Evolutionary conservation across 2,888 invertebrate genomes (phyloP), one percentile per base, ranked within the genome.

Genomic region (Ischnura elegans): DNA sequence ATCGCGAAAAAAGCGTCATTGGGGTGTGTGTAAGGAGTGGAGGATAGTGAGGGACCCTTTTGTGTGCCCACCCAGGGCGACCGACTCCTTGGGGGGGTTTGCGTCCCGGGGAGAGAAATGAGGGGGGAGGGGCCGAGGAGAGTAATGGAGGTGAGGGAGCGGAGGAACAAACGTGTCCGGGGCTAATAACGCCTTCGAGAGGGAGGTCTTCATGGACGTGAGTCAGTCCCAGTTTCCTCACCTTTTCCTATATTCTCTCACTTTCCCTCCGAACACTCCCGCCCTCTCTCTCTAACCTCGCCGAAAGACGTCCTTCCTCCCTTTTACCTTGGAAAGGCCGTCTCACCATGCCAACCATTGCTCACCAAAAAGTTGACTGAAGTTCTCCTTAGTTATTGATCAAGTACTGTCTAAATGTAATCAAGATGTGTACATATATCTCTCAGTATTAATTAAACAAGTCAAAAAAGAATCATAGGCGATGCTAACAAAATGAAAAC

Each of bases 181-280:
- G 76, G 76, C 76, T 76, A 76, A 76, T 76, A 76, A 76, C 16
- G 76, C 76, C 76, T 76, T 76, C 76, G 76, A 76, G 36, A 29
- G 76, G 76, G 76, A 76, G 76, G 76, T 76, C 76, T 36, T 76
- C 36, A 10, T 36, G 36, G 76, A 76, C 76, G 76, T 76, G 76
- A 76, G 76, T 76, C 76, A 76, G 76, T 76, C 76, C 76, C 76
- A 76, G 29, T 76, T 76, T 76, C 76, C 76, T 76, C 76, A 76
- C 76, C 76, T 76, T 76, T 76, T 36, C 76, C 25, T 36, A 76
- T 76, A 76, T 76, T 36, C 76, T 76, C 76, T 76, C 76, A 76
- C 76, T 76, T 76, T 76, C n/a, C 76, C 36, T 25, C 61, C n/a
- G 8, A 29, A 10, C 76, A 19, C 61, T 47, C 61, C 25, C 25